Evolutionary conservation across 2,888 invertebrate genomes (phyloP), one percentile per base, ranked within the genome.

Genomic region (Mylabris sibirica): DNA sequence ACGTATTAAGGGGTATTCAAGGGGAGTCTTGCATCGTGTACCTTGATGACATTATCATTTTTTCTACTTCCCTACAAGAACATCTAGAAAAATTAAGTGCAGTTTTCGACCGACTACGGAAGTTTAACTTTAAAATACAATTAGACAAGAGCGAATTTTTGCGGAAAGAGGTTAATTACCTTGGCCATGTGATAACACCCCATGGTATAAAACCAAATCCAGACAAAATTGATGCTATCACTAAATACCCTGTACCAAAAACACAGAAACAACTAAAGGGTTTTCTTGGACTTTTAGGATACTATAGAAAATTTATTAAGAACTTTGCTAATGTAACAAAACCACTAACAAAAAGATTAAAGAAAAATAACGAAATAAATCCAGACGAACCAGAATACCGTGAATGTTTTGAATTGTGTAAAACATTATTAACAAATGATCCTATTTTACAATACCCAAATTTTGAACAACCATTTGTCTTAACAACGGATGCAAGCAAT

Each of bases 221-320:
- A n/a, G n/a, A n/a, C n/a, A n/a, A n/a, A n/a, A n/a, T n/a, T n/a
- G n/a, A n/a, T n/a, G n/a, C n/a, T n/a, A n/a, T n/a, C n/a, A n/a
- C n/a, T n/a, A n/a, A n/a, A n/a, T n/a, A n/a, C n/a, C n/a, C n/a
- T n/a, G n/a, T n/a, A n/a, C n/a, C n/a, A n/a, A n/a, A n/a, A n/a
- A n/a, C n/a, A 12, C 22, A 20, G 8, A 26, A 24, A 26, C 22
- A 59, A 59, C 14, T 59, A 5, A 59, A 59, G 8, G 59, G 24
- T 60, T 59, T 24, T 59, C 14, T 22, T 4, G 8, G 59, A 59
- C 14, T 59, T 59, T 22, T 20, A 22, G 22, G 59, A 1, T 59
- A 59, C n/a, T 59, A 6, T 68, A 22, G 68, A 72, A 68, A 62
- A 63, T 34, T 17, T 69, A 17, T 72, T 72, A 34, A 69, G 69